Base-by-base conservation (phyloP, 1,140 invertebrate species). In the Drosophila guanche region DNA sequence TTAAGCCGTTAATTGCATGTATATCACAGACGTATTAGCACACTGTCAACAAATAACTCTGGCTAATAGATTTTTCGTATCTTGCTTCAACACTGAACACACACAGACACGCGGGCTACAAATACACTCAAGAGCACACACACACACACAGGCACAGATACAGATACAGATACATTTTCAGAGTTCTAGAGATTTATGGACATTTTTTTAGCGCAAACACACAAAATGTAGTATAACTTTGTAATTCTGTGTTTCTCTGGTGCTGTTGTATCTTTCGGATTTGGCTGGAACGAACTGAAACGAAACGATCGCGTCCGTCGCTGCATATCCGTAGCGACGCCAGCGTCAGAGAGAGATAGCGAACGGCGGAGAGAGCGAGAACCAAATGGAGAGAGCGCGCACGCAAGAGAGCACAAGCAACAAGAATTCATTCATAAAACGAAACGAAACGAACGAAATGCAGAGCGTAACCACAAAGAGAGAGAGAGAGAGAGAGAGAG, bases 191-290 rank as follows among this genome's bases (percentile, higher is more conserved):
- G 59, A 53, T 76, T 76, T 59, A 76, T 76, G 73, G 55, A 59
- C 62, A 76, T 84, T 79, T 71, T 59, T 80, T 85, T 61, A 51
- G 62, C 65, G 65, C 75, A 55, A 76, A 65, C n/a, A 83, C 76
- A 68, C 65, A 86, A 86, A 80, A 58, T 42, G 10, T 75, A 42
- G 46, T 59, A 16, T 74, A 57, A 46, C 57, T 66, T 74, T 56
- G 51, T 60, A 51, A 51, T 85, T 81, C 73, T 66, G 59, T 76
- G 62, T 61, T 45, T 84, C 59, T 63, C 54, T 65, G 54, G 76
- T 73, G 85, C 80, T 90, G 79, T 90, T 37, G 89, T 89, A 89
- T 90, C 89, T 90, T 89, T 90, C 77, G 89, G 81, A 88, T 90
- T 75, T 37, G 33, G 81, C 77, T 85, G 83, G 83, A 86, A 70